A percentile compares a stretch with the other conserved stretches of the same genome.
These are phyloP conservation scores for Ctenopoma kingsleyae DNA, from an alignment of 2,797 vertebrate species.

Conservation along the genomic window DNA sequence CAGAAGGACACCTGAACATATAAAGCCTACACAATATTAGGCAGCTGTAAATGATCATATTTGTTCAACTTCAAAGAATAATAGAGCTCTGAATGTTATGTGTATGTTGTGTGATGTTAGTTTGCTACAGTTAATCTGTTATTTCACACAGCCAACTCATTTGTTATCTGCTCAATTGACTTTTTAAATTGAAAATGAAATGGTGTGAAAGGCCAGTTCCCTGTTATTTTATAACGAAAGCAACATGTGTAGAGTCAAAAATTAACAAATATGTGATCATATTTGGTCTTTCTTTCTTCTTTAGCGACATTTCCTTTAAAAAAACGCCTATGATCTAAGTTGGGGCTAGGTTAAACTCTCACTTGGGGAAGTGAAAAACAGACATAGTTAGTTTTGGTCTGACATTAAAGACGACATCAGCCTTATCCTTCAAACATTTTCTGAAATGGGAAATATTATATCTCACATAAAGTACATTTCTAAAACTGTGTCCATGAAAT, in stretches of 20 bases:
- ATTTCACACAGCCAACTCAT: background rate
- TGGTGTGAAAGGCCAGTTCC: background rate
- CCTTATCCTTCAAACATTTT: background rate
- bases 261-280: background rate
- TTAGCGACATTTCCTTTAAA: too few species aligned
- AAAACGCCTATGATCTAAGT: background rate
- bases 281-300: too few species aligned
- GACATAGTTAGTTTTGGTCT: too few species aligned
- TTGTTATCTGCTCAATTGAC: background rate
- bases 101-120: background rate
- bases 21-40: slow-evolving; percentile 6
- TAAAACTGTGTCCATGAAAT: background rate
- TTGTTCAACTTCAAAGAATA: background rate
- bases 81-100: background rate
- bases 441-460: slow-evolving; percentile 1
- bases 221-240: background rate
- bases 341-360: background rate
- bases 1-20: background rate
- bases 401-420: background rate
- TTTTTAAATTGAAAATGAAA: background rate
- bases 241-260: too few species aligned
- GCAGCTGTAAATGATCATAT: background rate
- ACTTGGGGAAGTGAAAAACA: too few species aligned
- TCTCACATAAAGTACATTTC: background rate
- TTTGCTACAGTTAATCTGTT: background rate